These are phyloP conservation scores for Thymelicus lineola DNA, from an alignment of 2,888 invertebrate species.

Conservation along the genomic window DNA sequence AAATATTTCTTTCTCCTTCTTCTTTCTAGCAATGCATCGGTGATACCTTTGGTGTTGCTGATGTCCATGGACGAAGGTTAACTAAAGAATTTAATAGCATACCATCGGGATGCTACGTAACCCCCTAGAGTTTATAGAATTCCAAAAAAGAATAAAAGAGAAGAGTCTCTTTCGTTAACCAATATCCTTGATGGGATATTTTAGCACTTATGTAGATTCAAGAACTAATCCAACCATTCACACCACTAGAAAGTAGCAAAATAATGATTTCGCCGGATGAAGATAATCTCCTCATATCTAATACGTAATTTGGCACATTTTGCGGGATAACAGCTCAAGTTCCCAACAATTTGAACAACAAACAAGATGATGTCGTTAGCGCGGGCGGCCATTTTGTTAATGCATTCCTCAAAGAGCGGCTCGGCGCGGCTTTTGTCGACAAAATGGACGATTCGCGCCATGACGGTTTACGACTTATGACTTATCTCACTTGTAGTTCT, in stretches of 20 bases:
- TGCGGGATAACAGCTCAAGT: conserved; percentile 26
- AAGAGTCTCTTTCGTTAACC: too few relatives aligned
- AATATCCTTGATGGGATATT: too few relatives aligned
- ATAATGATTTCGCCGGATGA: neutral
- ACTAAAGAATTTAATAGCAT: too few relatives aligned
- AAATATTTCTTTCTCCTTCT: too few relatives aligned
- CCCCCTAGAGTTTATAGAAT: too few relatives aligned
- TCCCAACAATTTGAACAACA: conserved; percentile 34
- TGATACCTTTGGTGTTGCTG: too few relatives aligned
- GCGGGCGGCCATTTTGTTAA: conserved; percentile 57
- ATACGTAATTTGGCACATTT: conserved; percentile 18
- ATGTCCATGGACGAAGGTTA: too few relatives aligned
- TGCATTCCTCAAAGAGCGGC: conserved; percentile 55
- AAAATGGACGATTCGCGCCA: conserved; percentile 50
- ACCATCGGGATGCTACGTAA: too few relatives aligned
- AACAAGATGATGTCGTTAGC: conserved; percentile 49
- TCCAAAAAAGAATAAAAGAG: too few relatives aligned
- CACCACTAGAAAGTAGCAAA: neutral
- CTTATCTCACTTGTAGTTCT: conserved; percentile 21
- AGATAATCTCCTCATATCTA: conserved; percentile 9
- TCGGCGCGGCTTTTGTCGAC: conserved; percentile 43
- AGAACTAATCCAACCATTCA: too few relatives aligned
- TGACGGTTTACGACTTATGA: conserved; percentile 44
- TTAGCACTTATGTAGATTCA: too few relatives aligned
- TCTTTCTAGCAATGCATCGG: too few relatives aligned